Conservation (phyloP, 2,888 invertebrate genomes). For the Andrena trimmerana region DNA sequence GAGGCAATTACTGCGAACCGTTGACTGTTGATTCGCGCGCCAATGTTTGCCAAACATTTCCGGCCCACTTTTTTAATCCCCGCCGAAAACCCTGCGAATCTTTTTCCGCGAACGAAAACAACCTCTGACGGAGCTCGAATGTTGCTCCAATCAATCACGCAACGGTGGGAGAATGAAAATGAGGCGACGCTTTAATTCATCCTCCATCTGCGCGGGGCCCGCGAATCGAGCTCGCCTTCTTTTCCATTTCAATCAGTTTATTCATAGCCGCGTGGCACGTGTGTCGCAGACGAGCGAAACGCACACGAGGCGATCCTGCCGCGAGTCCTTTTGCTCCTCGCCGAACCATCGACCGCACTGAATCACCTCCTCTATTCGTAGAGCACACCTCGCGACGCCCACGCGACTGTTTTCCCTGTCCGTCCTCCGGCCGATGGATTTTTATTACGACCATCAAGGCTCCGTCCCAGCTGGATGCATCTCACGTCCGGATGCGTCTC, state of each 20-base stretch:
- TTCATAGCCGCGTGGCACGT: constrained; percentile 28
- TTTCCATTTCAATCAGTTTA: constrained; percentile 37
- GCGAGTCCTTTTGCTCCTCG: constrained; percentile 23
- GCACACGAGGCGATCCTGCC: constrained; percentile 29
- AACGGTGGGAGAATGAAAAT: too few relatives aligned
- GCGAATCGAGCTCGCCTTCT: not conserved
- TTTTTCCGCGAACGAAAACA: not conserved
- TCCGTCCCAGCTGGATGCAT: constrained; percentile 12
- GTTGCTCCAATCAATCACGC: constrained; percentile 1
- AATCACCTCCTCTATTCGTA: constrained; percentile 46
- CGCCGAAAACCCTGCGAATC: too few relatives aligned
- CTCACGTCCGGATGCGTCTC: constrained; percentile 7
- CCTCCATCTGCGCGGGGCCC: not conserved
- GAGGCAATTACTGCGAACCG: too few relatives aligned
- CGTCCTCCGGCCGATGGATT: constrained; percentile 13
- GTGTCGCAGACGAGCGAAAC: constrained; percentile 27
- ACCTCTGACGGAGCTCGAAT: not conserved
- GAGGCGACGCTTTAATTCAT: not conserved
- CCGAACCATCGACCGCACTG: constrained; percentile 32
- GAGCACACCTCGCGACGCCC: constrained; percentile 21
- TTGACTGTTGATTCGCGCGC: too few relatives aligned
- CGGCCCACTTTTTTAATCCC: too few relatives aligned
- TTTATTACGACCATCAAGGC: constrained; percentile 37
- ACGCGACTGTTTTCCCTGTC: constrained; percentile 24
- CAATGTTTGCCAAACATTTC: too few relatives aligned